A percentile compares a stretch with the other conserved stretches of the same genome.
Conservation (phyloP, 2,888 invertebrate species). For the Caenorhabditis sp. region DNA sequence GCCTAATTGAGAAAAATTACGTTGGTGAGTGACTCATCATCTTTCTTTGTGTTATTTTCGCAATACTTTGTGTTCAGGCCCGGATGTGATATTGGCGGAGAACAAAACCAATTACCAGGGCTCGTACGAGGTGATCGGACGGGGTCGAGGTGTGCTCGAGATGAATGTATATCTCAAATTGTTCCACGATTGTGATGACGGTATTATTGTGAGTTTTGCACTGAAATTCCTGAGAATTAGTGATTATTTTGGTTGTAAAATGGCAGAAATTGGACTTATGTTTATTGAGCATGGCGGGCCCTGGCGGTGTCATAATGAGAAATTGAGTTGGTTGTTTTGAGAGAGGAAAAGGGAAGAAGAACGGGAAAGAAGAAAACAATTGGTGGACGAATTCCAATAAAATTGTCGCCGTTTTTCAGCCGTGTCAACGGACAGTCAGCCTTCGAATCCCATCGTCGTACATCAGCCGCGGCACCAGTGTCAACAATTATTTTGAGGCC, state of each 20-base stretch:
- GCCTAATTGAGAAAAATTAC: conserved; percentile 68
- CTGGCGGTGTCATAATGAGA: neutral
- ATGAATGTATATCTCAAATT: conserved; percentile 63
- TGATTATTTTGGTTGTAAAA: neutral
- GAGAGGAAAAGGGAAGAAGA: too few relatives aligned
- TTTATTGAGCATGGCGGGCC: neutral
- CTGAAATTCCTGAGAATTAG: neutral
- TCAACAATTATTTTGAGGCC: conserved; percentile 71
- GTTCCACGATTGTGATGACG: conserved; percentile 70
- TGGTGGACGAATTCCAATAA: neutral
- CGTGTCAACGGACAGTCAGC: conserved; percentile 71
- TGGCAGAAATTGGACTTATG: conserved; percentile 10
- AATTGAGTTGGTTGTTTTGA: conserved; percentile 15
- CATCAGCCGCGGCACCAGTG: conserved; percentile 60
- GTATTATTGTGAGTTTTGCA: conserved; percentile 37
- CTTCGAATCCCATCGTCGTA: conserved; percentile 67
- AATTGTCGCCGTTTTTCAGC: conserved; percentile 46
- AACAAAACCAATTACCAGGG: conserved; percentile 68
- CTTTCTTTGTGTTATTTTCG: neutral
- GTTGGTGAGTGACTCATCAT: conserved; percentile 55
- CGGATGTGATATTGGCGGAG: conserved; percentile 67
- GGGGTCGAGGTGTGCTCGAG: conserved; percentile 62
- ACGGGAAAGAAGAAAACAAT: too few relatives aligned
- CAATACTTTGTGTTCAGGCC: conserved; percentile 52
- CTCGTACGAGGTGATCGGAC: conserved; percentile 66